phyloP scores from a whole-genome alignment of 2,888 invertebrate species.

The Notodonta dromedarius region DNA sequence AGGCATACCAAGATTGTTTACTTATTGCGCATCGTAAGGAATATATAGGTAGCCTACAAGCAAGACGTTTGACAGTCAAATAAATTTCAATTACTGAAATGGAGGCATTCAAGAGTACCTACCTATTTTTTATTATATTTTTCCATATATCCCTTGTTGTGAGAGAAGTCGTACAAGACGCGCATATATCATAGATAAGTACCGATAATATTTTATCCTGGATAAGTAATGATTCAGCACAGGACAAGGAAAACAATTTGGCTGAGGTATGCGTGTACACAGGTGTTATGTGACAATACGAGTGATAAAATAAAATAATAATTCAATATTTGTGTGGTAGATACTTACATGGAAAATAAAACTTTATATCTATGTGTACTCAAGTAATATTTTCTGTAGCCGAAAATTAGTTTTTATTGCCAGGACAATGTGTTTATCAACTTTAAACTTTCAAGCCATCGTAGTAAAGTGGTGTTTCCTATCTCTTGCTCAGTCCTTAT shows the following conservation, averaged over 20 bases:
- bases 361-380: background rate
- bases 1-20: no score
- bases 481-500: no score
- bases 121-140: background rate
- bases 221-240: slow-evolving; percentile 1
- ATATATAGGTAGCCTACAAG: no score
- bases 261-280: background rate
- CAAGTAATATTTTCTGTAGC: background rate
- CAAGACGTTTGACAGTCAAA: background rate
- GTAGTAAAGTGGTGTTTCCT: no score
- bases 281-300: background rate
- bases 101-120: no score
- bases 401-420: no score
- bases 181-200: background rate
- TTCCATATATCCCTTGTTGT: slow-evolving; percentile 1
- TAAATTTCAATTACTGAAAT: background rate
- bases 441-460: no score
- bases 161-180: slow-evolving; percentile 12
- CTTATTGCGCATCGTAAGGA: no score
- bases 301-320: background rate
- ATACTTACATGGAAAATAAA: background rate
- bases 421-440: no score
- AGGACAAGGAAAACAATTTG: background rate
- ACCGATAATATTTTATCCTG: background rate
- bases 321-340: slow-evolving; percentile 1